Evolutionary conservation across 2,113 vertebrate species (phyloP).

Genomic region (Lasiurus borealis): DNA sequence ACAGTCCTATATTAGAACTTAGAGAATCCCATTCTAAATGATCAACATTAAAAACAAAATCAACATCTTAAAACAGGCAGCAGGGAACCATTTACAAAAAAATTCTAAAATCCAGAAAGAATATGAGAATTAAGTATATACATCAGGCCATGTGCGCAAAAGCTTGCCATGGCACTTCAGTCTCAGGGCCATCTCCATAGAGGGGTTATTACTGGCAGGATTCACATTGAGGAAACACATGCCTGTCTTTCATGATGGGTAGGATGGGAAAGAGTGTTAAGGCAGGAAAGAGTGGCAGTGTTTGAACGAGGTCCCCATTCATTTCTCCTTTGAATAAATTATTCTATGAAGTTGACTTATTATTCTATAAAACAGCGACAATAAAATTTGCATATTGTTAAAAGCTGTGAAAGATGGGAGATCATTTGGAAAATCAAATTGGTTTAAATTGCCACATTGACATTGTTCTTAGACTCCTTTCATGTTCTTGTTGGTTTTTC

Average conservation of each 20-base stretch:
- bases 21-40: conserved; percentile 41
- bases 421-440: conserved; percentile 83
- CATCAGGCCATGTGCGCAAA: not conserved
- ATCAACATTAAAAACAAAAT: conserved; percentile 38
- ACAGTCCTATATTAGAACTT: not conserved
- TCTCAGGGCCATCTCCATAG: not conserved
- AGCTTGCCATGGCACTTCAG: not conserved
- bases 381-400: conserved; percentile 75
- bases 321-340: not conserved
- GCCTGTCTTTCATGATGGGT: not conserved
- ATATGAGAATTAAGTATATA: not conserved
- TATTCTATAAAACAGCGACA: conserved; percentile 16
- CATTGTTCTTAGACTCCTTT: conserved; percentile 83
- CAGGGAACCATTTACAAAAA: conserved; percentile 13
- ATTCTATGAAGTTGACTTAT: not conserved
- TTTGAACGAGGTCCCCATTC: not conserved
- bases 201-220: not conserved
- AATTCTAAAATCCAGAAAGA: not conserved
- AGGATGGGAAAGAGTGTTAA: not conserved
- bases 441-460: conserved; percentile 86
- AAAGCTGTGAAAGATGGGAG: conserved; percentile 79
- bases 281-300: not conserved
- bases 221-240: not conserved
- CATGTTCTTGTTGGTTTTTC: conserved; percentile 79
- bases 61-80: conserved; percentile 7